phyloP scores from a whole-genome alignment of 2,888 invertebrate species.

The Erebia palarica region DNA sequence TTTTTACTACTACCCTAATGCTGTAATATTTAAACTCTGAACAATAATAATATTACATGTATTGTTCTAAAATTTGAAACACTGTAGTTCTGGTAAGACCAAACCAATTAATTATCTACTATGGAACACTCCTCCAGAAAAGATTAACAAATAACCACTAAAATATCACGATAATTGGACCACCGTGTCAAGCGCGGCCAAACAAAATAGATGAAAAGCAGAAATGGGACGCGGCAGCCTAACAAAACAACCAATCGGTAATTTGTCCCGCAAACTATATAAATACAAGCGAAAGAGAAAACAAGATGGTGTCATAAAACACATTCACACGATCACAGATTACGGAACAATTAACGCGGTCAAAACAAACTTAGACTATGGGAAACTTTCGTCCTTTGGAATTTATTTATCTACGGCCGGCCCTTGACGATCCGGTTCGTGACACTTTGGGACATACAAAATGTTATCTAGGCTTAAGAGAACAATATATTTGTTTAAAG shows the following conservation, averaged over 20 bases:
- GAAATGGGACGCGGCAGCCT: constrained; percentile 59
- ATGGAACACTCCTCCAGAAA: no score
- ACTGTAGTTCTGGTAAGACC: no score
- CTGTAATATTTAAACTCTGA: no score
- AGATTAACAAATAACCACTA: constrained; percentile 18
- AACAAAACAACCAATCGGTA: constrained; percentile 63
- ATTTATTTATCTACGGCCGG: constrained; percentile 49
- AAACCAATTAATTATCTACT: neutral
- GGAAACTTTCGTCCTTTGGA: constrained; percentile 52
- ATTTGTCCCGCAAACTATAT: constrained; percentile 48
- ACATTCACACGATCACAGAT: constrained; percentile 69
- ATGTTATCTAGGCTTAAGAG: constrained; percentile 28
- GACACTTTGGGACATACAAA: constrained; percentile 27
- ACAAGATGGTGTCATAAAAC: constrained; percentile 47
- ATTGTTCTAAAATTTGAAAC: no score
- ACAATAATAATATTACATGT: no score
- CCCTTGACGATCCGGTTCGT: constrained; percentile 34
- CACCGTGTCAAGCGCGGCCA: constrained; percentile 51
- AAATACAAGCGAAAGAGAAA: constrained; percentile 44
- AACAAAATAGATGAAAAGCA: constrained; percentile 50
- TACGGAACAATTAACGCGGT: constrained; percentile 69
- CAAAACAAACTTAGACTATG: constrained; percentile 61
- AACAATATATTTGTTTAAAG: constrained; percentile 44
- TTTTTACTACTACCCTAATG: neutral
- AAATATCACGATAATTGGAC: constrained; percentile 49